These are phyloP conservation scores for Alitta virens DNA, from an alignment of 2,888 invertebrate genomes.

Conservation along the genomic window DNA sequence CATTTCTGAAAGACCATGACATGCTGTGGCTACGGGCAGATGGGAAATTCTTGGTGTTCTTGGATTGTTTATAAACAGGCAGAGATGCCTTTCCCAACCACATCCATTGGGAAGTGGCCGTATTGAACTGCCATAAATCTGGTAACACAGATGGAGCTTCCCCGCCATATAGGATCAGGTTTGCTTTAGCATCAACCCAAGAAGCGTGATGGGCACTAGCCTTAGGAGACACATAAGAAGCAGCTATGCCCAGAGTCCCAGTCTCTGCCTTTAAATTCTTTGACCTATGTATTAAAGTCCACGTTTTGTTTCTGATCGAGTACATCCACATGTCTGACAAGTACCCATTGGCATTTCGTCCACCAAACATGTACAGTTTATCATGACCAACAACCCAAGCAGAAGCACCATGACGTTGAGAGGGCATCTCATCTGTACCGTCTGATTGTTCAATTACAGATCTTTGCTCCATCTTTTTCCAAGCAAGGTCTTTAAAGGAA, in stretches of 20 bases:
- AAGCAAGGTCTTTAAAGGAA: slow-evolving; percentile 24
- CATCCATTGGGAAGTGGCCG: background rate
- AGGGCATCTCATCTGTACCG: too few relatives aligned
- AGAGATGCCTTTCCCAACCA: background rate
- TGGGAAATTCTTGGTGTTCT: slow-evolving; percentile 5
- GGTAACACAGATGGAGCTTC: background rate
- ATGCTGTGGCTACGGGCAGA: slow-evolving; percentile 6
- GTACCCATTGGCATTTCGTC: background rate
- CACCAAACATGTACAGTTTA: slow-evolving; percentile 5
- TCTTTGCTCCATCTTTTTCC: background rate
- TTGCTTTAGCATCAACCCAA: slow-evolving; percentile 5
- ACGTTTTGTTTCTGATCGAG: background rate
- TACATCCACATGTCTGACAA: slow-evolving; percentile 17
- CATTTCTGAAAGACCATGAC: slow-evolving; percentile 3
- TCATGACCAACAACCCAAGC: slow-evolving; percentile 27
- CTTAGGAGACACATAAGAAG: background rate
- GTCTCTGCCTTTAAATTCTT: background rate
- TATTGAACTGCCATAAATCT: slow-evolving; percentile 12
- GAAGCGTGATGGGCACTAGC: slow-evolving; percentile 5
- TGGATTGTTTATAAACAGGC: background rate
- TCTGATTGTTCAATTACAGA: too few relatives aligned
- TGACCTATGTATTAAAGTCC: background rate
- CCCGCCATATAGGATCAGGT: slow-evolving; percentile 13
- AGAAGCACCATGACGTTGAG: slow-evolving; percentile 31
- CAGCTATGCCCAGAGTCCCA: background rate